Base-by-base conservation (phyloP, 1,140 invertebrate species). In the Pollicipes pollicipes region DNA sequence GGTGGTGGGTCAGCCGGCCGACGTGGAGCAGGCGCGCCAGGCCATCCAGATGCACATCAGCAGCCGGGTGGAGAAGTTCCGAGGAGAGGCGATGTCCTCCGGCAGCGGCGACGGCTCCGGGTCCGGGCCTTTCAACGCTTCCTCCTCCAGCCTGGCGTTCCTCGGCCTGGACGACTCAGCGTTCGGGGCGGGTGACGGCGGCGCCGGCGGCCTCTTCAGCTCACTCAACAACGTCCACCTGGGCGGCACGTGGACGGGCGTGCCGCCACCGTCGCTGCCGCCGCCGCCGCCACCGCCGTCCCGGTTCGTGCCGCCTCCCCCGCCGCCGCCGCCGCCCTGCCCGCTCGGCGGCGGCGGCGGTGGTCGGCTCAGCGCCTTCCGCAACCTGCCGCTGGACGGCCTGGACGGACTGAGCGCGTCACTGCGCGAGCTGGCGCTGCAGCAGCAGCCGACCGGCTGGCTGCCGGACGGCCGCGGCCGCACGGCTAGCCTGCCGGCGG, bases 1-100 rank as follows among this genome's bases (percentile, higher is more conserved):
- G 80, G 95, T 99, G 3, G 97, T 95, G 8, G 97, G 97, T 0
- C 81, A 97, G 73, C 93, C 95, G 0, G 94, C 98, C 72, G 97
- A 93, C 81, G 97, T 99, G 0, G 93, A 99, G 76, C 88, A 90
- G 10, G 97, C 97, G 0, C 86, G 90, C 72, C 88, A 90, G 73
- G 95, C 98, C 81, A 99, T 99, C 75, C 95, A 98, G 80, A 91
- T 93, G 35, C 97, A 99, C 82, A 99, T 99, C 78, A 95, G 93
- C 8, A 85, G 95, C 76, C 85, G 97, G 3, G 64, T 66, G 24
- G 64, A 66, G n/a, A 66, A 66, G 64, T 66, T 66, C 64, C 16
- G 64, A 3, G 26, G 27, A 21, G 64, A 66, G 64, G 64, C 64
- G 8, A 45, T 45, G 37, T 45, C 10, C 27, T 8, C 10, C 28